Percentiles rank a stretch among this genome's conserved stretches.
Evolutionary conservation across 2,888 invertebrate genomes (phyloP).

Genomic region (Sthenelais limicola): DNA sequence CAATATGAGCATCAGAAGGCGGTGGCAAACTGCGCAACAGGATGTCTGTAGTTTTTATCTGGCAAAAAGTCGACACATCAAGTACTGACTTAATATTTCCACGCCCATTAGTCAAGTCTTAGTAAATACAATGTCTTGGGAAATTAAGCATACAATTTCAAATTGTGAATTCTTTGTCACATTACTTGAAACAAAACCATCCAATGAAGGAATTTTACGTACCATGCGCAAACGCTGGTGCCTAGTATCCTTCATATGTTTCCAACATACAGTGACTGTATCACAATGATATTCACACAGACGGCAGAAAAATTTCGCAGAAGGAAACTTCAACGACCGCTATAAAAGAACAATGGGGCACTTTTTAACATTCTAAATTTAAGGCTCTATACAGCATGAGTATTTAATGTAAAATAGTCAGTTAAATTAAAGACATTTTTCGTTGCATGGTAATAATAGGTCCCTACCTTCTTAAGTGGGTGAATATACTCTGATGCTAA

Average conservation of each 20-base stretch:
- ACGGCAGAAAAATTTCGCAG: conserved; percentile 70
- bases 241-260: conserved; percentile 66
- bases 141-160: no score
- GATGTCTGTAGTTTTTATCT: conserved; percentile 61
- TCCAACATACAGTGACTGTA: conserved; percentile 59
- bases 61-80: no score
- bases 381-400: neutral
- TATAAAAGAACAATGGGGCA: conserved; percentile 50
- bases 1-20: conserved; percentile 63
- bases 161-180: neutral
- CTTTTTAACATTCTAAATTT: neutral
- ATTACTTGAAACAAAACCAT: neutral
- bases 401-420: no score
- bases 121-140: no score
- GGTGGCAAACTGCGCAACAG: conserved; percentile 62
- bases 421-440: neutral
- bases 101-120: no score
- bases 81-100: no score
- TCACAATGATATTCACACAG: conserved; percentile 72
- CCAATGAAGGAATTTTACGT: neutral
- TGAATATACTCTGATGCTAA: conserved; percentile 13
- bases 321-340: conserved; percentile 66
- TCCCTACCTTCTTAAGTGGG: conserved; percentile 18
- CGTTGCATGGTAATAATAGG: neutral
- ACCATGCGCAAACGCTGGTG: conserved; percentile 67